Evolutionary conservation across 23 tunicate genomes (phyloP), one percentile per base, ranked within the genome.

Genomic region (Ciona savignyi): DNA sequence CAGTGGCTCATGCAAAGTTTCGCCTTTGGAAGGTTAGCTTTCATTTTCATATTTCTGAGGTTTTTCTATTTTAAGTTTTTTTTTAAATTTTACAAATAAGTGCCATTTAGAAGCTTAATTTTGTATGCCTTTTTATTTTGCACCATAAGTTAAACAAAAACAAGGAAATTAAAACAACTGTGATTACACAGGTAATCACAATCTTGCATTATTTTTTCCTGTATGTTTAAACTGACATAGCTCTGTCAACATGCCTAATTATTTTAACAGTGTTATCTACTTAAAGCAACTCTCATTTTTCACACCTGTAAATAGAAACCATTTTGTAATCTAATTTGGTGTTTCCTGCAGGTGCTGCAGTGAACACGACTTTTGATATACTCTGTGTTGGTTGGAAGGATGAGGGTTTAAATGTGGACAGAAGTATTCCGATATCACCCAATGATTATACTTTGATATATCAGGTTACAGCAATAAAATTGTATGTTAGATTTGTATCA

Each of bases 331-430:
- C n/a, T n/a, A 49, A 66, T 26, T 2, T 4, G 20, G 1, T 1
- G 30, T 9, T 66, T 75, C 4, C 65, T 34, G 0, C 0, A 86
- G 95, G 95, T 19, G 62, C 75, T 65, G 80, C 87, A 11, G 33
- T 81, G 70, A 81, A 75, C 31, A 49, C 67, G n/a, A 81, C 83
- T 1, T 87, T 87, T 73, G 70, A 82, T 1, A 77, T 87, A 23
- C 2, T 28, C 19, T 87, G 95, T 30, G 0, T 26, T 23, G 76
- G 71, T 63, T 87, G 95, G 95, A 75, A 68, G 77, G 95, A 87
- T 71, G 95, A 87, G 77, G 95, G 95, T 32, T 33, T 87, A 4
- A 87, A 87, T 65, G 83, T 67, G 0, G 83, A 81, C 67, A 35
- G 85, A 35, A 65, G n/a, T 56, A 51, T 33, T 65, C 74, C 42